Conservation (phyloP, 2,797 vertebrate species). For the Intellagama lesueurii region DNA sequence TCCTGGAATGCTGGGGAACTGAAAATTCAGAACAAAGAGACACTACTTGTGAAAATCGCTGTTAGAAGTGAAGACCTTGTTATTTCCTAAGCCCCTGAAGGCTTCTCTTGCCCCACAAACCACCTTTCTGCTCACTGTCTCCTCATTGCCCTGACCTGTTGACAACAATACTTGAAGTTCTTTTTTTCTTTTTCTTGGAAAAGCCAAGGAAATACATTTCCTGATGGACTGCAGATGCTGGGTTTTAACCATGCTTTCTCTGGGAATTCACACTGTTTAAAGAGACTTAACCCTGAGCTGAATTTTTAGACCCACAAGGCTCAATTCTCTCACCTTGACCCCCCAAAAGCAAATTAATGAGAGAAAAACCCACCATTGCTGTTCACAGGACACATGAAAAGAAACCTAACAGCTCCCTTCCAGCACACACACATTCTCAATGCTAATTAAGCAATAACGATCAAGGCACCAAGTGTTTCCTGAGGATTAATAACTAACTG, state of each 20-base stretch:
- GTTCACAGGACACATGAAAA: slow-evolving; percentile 73
- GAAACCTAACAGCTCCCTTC: slow-evolving; percentile 68
- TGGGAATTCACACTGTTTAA: slow-evolving; percentile 59
- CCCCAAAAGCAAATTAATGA: slow-evolving; percentile 71
- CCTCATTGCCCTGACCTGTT: slow-evolving; percentile 39
- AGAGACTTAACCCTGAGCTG: slow-evolving; percentile 69
- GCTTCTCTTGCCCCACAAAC: background rate
- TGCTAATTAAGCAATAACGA: slow-evolving; percentile 78
- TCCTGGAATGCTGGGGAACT: background rate
- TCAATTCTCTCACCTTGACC: slow-evolving; percentile 54
- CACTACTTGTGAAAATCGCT: background rate
- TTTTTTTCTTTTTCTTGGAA: background rate
- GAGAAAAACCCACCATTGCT: slow-evolving; percentile 61
- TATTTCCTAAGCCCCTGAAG: background rate
- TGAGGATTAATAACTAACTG: slow-evolving; percentile 81
- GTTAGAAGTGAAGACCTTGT: background rate
- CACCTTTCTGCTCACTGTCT: background rate
- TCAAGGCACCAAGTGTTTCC: slow-evolving; percentile 80
- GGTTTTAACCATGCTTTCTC: slow-evolving; percentile 60
- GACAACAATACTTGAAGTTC: slow-evolving; percentile 21
- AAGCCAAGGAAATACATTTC: slow-evolving; percentile 2
- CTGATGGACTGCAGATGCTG: slow-evolving; percentile 71
- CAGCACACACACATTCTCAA: slow-evolving; percentile 64
- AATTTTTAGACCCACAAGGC: slow-evolving; percentile 63
- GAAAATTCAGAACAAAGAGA: background rate